Conservation (phyloP, 2,888 invertebrate species). For the Bibio marci region DNA sequence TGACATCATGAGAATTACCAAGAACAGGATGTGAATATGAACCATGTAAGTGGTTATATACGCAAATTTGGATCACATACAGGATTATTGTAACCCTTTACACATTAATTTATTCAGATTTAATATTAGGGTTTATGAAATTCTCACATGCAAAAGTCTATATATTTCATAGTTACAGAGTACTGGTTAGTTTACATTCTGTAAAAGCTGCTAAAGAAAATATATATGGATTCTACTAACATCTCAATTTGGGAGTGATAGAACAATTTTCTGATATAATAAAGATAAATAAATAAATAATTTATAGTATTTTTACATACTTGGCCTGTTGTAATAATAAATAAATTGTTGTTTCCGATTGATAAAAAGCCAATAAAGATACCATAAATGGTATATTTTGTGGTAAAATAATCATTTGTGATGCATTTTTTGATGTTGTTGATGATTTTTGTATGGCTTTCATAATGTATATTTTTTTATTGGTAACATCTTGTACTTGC, state of each 20-base stretch:
- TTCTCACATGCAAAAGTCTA: too few species aligned
- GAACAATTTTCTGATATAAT: background rate
- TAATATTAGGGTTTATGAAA: too few species aligned
- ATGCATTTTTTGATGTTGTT: slow-evolving; percentile 1
- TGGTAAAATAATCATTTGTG: slow-evolving; percentile 23
- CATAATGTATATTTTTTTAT: slow-evolving; percentile 23
- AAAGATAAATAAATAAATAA: background rate
- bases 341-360: slow-evolving; percentile 27
- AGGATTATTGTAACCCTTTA: too few species aligned
- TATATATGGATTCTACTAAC: too few species aligned
- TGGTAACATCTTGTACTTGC: slow-evolving; percentile 27
- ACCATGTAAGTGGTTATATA: too few species aligned
- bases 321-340: slow-evolving; percentile 23
- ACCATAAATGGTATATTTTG: slow-evolving; percentile 28
- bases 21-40: too few species aligned
- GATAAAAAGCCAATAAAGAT: slow-evolving; percentile 23
- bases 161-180: too few species aligned
- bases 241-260: background rate
- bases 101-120: too few species aligned
- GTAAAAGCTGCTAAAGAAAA: too few species aligned
- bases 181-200: too few species aligned
- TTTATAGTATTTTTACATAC: background rate
- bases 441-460: slow-evolving; percentile 13
- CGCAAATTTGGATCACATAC: too few species aligned
- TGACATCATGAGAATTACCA: too few species aligned